Evolutionary conservation across 2,797 vertebrate species (phyloP).

Genomic region (Catostomus latipinnis): DNA sequence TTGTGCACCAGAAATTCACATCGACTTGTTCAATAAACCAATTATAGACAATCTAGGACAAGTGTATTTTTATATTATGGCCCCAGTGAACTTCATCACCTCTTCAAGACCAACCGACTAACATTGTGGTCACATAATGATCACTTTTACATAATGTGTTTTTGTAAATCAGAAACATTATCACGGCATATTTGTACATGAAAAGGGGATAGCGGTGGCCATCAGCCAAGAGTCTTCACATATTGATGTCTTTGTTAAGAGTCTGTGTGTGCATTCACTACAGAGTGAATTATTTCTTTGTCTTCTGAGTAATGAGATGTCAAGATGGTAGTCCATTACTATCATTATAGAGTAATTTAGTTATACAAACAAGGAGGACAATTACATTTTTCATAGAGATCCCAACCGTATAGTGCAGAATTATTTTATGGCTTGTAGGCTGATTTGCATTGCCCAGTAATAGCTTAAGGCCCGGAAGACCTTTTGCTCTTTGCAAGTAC

Average conservation of each 20-base stretch:
- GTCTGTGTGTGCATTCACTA: constrained; percentile 5
- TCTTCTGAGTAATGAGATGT: constrained; percentile 42
- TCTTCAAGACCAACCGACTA: neutral
- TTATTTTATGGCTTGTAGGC: neutral
- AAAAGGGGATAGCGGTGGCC: constrained; percentile 28
- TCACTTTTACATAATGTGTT: constrained; percentile 35
- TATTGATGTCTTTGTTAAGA: constrained; percentile 36
- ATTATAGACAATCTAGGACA: constrained; percentile 31
- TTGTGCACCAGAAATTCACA: neutral
- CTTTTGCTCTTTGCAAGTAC: neutral
- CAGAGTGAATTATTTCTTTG: constrained; percentile 51
- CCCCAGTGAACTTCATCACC: constrained; percentile 39
- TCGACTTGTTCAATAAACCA: constrained; percentile 14
- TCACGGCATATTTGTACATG: constrained; percentile 44
- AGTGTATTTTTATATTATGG: constrained; percentile 27
- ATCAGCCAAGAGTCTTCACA: constrained; percentile 19
- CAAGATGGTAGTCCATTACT: constrained; percentile 2
- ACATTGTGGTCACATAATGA: constrained; percentile 28
- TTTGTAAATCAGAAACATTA: constrained; percentile 40
- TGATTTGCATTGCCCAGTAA: neutral
- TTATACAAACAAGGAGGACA: constrained; percentile 35
- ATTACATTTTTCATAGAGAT: neutral
- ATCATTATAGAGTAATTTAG: constrained; percentile 4
- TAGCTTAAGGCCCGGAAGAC: neutral
- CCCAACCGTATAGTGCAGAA: neutral